Base-by-base conservation (phyloP, 2,113 vertebrate genomes). In the Gadus macrocephalus region DNA sequence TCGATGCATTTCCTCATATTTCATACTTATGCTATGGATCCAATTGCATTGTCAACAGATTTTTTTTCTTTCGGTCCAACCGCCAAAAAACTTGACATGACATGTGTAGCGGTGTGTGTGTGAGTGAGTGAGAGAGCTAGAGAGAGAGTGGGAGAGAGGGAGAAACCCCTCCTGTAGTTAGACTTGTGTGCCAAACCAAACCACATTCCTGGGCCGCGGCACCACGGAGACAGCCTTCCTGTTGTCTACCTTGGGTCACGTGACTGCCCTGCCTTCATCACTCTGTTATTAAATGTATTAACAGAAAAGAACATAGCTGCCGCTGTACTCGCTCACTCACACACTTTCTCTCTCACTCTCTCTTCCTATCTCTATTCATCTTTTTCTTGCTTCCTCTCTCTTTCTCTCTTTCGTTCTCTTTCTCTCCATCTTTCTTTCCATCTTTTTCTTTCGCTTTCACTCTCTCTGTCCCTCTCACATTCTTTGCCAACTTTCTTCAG, bases 251-350 rank as follows among this genome's bases (percentile, higher is more conserved):
- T 62, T 1, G 72, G 76, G 83, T 86, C 80, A 83, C 74, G 76
- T 79, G 80, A 62, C 66, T 5, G 55, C 15, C 56, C 2, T 27
- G 75, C 80, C 82, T 63, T 91, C 88, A 83, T 73, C 87, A 59
- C 85, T 72, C 70, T 35, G 53, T 81, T 70, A 91, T 90, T 73
- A 87, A 78, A 81, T 65, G 60, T 27, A 81, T 67, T 82, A 72
- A 86, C 69, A 61, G 76, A 66, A 17, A 35, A 58, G 61, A 59
- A 59, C 22, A 20, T 25, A 72, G 22, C 31, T 15, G 22, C 60
- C 17, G 63, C 20, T 42, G 38, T 42, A 11, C 16, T 19, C 19
- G 35, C 1, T 27, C 38, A 42, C 5, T 42, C 38, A 42, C 38
- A 42, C 25, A 42, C 42, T n/a, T 20, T 14, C 61, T 53, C 42